phyloP scores from a whole-genome alignment of 2,797 vertebrate genomes.

The Gymnopithys bicolor region DNA sequence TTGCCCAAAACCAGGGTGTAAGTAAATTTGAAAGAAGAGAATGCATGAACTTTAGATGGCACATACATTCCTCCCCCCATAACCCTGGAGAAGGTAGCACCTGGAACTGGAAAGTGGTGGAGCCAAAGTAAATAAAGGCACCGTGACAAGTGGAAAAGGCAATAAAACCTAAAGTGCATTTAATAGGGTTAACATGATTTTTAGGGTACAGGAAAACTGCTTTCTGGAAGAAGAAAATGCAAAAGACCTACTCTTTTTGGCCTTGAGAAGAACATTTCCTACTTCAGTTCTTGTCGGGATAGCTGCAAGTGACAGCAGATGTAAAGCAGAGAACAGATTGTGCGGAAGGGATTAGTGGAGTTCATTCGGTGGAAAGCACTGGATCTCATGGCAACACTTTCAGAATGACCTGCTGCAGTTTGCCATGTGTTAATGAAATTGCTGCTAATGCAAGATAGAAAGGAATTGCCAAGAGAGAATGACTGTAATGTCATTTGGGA shows the following conservation, averaged over 20 bases:
- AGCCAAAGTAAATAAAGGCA: not conserved
- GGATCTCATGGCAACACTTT: not conserved
- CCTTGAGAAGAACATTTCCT: not conserved
- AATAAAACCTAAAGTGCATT: not conserved
- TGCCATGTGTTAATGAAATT: not conserved
- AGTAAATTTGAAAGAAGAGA: not conserved
- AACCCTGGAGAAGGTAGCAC: not conserved
- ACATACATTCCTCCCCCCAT: rapidly evolving
- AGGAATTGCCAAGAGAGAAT: not conserved
- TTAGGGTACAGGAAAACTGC: not conserved
- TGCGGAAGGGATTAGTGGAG: not conserved
- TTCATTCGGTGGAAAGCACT: not conserved
- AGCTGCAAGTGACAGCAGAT: not conserved
- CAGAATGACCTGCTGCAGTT: not conserved
- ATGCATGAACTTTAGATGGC: not conserved
- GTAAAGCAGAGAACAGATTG: not conserved
- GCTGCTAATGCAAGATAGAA: not conserved
- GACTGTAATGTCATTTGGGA: not conserved
- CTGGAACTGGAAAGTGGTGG: not conserved
- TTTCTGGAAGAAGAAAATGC: not conserved
- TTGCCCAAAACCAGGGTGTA: not conserved
- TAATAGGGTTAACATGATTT: not conserved
- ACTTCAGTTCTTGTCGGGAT: not conserved
- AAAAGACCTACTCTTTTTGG: not conserved
- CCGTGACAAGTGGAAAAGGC: not conserved